A percentile compares a stretch with the other conserved stretches of the same genome.
Conservation (phyloP, 2,113 vertebrate genomes). For the Ploceus nigricollis region DNA sequence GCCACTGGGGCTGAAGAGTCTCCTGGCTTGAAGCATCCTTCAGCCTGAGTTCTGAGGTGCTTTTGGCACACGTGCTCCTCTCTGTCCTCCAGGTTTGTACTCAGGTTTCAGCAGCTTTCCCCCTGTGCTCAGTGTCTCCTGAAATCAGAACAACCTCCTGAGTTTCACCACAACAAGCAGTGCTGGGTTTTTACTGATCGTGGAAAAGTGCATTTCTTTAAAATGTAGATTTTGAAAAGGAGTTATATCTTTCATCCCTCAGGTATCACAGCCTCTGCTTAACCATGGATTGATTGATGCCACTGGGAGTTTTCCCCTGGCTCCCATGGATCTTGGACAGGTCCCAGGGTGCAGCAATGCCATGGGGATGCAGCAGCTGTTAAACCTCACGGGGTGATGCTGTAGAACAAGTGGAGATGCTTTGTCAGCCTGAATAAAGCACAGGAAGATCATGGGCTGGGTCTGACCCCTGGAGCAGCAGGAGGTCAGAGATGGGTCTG, state of each 20-base stretch:
- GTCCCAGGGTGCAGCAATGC: conserved; percentile 26
- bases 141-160: neutral
- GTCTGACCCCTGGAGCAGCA: neutral
- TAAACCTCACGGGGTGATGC: neutral
- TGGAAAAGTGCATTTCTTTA: neutral
- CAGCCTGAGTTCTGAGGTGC: neutral
- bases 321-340: neutral
- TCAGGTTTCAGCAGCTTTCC: neutral
- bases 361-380: neutral
- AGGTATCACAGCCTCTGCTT: neutral
- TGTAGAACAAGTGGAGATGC: neutral
- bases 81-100: neutral
- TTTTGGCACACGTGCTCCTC: neutral
- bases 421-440: neutral
- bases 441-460: neutral
- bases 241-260: neutral
- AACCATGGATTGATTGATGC: neutral
- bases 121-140: neutral
- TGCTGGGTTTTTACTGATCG: neutral
- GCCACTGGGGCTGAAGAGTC: neutral
- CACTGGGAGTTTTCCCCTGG: neutral
- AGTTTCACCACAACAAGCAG: neutral
- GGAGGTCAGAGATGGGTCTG: neutral
- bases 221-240: neutral
- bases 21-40: neutral